These are phyloP conservation scores for Julus scanicus DNA, from an alignment of 2,888 invertebrate genomes.

Conservation along the genomic window DNA sequence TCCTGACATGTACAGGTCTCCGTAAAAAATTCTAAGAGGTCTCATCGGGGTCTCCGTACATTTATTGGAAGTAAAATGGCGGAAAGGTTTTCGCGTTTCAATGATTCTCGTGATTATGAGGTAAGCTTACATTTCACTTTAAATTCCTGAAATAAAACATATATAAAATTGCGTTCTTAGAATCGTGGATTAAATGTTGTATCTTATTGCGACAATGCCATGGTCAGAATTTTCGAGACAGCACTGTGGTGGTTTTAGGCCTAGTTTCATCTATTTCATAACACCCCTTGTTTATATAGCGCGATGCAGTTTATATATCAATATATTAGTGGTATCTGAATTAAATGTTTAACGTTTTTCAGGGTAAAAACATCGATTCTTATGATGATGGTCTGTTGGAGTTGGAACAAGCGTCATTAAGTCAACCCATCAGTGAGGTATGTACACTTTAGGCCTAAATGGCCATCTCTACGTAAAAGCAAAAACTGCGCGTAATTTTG, in stretches of 20 bases:
- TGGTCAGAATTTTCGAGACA: not conserved
- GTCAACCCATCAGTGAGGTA: conserved; percentile 60
- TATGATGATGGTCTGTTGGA: conserved; percentile 61
- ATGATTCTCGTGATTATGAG: conserved; percentile 60
- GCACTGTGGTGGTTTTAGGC: conserved; percentile 1
- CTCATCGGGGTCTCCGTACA: not conserved
- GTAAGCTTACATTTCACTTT: conserved; percentile 54
- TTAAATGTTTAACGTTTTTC: conserved; percentile 51
- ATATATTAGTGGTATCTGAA: not conserved
- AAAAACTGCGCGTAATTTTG: not conserved
- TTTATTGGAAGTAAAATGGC: conserved; percentile 54
- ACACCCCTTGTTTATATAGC: not conserved
- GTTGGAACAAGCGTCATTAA: conserved; percentile 60
- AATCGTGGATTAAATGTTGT: not conserved
- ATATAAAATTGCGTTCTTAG: not conserved
- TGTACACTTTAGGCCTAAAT: not conserved
- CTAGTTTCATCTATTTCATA: not conserved
- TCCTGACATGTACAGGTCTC: too few relatives aligned
- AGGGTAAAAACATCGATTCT: conserved; percentile 60
- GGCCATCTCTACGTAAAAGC: not conserved
- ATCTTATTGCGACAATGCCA: not conserved
- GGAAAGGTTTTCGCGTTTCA: conserved; percentile 59
- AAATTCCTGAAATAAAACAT: not conserved
- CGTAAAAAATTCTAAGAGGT: not conserved
- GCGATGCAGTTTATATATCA: not conserved